Conservation (phyloP, 1,140 invertebrate species). For the Euborellia annulipes region DNA sequence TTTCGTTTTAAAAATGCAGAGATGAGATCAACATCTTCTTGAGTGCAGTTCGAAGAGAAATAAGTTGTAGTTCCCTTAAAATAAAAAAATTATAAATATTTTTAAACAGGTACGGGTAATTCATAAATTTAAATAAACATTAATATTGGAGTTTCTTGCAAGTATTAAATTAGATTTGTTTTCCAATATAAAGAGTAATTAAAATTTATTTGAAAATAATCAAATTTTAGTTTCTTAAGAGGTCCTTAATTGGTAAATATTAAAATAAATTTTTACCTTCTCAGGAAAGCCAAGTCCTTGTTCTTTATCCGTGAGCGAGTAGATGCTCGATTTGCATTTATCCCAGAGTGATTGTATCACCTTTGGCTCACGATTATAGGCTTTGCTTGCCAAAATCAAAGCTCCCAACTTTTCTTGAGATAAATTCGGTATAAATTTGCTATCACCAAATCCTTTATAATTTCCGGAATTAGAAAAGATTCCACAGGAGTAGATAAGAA, state of each 20-base stretch:
- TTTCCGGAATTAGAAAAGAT: conserved; percentile 79
- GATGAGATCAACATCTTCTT: conserved; percentile 66
- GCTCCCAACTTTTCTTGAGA: conserved; percentile 51
- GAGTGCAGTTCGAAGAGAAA: conserved; percentile 76
- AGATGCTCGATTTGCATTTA: conserved; percentile 44
- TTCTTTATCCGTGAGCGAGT: conserved; percentile 46
- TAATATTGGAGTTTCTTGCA: too few species aligned
- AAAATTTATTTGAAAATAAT: too few species aligned
- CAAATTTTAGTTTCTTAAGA: too few species aligned
- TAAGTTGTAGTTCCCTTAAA: conserved; percentile 74
- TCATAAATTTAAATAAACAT: too few species aligned
- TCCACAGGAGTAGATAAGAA: conserved; percentile 70
- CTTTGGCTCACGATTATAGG: conserved; percentile 40
- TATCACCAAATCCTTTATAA: conserved; percentile 89
- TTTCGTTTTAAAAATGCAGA: conserved; percentile 71
- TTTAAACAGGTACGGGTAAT: too few species aligned
- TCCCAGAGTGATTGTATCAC: conserved; percentile 44
- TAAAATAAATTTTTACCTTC: conserved; percentile 37
- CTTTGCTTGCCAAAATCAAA: conserved; percentile 52
- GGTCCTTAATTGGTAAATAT: too few species aligned
- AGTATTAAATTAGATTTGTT: too few species aligned
- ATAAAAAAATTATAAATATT: conserved; percentile 15
- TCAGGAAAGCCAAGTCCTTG: conserved; percentile 60
- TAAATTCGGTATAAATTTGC: conserved; percentile 84
- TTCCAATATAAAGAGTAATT: too few species aligned